Evolutionary conservation across 2,797 vertebrate genomes (phyloP).

Genomic region (Pseudocheirus occidentalis): DNA sequence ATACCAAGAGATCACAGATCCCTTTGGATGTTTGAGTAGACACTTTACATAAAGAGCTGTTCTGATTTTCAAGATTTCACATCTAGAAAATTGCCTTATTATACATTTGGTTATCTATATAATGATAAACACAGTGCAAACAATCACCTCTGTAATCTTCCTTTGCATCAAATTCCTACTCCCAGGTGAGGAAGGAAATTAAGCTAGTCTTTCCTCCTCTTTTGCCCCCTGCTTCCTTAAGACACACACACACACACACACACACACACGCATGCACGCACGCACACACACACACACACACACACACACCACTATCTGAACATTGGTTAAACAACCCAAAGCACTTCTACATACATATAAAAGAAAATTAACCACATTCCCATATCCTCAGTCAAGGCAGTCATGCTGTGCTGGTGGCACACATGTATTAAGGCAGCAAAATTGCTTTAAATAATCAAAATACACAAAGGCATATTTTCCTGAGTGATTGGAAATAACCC

Average conservation of each 20-base stretch:
- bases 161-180: conserved; percentile 49
- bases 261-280: not conserved
- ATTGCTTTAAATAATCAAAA: conserved; percentile 87
- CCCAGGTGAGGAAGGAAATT: conserved; percentile 53
- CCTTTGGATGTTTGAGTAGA: not conserved
- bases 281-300: not conserved
- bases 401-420: conserved; percentile 81
- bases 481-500: conserved; percentile 84
- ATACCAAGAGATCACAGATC: not conserved
- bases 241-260: not conserved
- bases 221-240: not conserved
- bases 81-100: conserved; percentile 53
- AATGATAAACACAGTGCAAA: conserved; percentile 42
- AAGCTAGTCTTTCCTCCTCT: conserved; percentile 40
- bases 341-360: conserved; percentile 75
- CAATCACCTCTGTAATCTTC: conserved; percentile 34
- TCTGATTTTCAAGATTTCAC: conserved; percentile 45
- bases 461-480: conserved; percentile 84
- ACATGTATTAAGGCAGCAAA: conserved; percentile 82
- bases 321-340: conserved; percentile 75
- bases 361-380: conserved; percentile 82
- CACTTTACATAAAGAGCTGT: not conserved
- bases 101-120: conserved; percentile 34
- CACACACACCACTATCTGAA: conserved; percentile 51
- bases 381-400: conserved; percentile 79